phyloP scores from a whole-genome alignment of 2,888 invertebrate genomes.

The Vandiemenella viatica region DNA sequence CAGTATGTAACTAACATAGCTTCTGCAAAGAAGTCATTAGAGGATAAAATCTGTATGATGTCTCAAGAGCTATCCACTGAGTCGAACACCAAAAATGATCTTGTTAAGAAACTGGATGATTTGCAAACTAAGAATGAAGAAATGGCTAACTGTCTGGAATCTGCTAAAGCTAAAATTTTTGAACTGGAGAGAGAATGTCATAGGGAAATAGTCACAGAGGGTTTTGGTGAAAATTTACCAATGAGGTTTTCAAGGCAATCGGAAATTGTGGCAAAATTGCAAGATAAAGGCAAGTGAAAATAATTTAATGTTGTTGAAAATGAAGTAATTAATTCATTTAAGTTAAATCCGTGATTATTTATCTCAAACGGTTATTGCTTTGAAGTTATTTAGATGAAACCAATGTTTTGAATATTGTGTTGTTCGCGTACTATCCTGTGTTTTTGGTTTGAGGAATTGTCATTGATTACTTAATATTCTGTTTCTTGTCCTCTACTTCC shows the following conservation, averaged over 20 bases:
- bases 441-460: too few species aligned
- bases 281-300: constrained; percentile 27
- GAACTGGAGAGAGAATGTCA: constrained; percentile 13
- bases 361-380: too few species aligned
- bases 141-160: too few species aligned
- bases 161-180: neutral
- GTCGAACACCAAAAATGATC: constrained; percentile 4
- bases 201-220: constrained; percentile 37
- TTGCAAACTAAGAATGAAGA: constrained; percentile 2
- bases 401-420: too few species aligned
- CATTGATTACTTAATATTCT: too few species aligned
- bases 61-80: constrained; percentile 4
- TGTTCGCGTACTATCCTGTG: too few species aligned
- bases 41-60: constrained; percentile 5
- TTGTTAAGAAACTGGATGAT: constrained; percentile 1
- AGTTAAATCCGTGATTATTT: too few species aligned
- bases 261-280: constrained; percentile 25
- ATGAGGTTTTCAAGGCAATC: constrained; percentile 20
- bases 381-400: too few species aligned
- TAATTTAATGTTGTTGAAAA: too few species aligned
- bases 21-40: neutral
- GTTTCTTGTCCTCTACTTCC: too few species aligned
- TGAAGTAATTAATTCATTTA: too few species aligned
- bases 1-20: constrained; percentile 5
- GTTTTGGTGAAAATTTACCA: constrained; percentile 32